Percentiles rank a stretch among this genome's conserved stretches.
Conservation (phyloP, 2,797 vertebrate genomes). For the Scomberomorus guttatus region DNA sequence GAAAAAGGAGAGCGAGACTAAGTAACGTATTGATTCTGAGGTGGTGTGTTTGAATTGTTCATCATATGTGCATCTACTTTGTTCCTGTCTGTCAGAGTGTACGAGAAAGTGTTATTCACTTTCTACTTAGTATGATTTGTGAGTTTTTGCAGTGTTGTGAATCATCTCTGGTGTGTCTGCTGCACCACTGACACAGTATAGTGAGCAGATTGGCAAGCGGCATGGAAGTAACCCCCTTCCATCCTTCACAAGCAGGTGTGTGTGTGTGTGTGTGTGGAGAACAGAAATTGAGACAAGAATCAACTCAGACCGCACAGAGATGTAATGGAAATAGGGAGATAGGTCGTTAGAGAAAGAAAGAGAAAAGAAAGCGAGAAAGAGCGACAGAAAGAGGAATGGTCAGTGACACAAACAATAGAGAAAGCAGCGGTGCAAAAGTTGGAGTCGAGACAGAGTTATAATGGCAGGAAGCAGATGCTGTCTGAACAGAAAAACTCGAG, state of each 20-base stretch:
- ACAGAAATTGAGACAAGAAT: constrained; percentile 25
- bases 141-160: constrained; percentile 32
- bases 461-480: constrained; percentile 60
- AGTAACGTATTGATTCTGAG: constrained; percentile 18
- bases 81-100: background rate
- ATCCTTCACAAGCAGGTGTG: constrained; percentile 37
- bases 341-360: constrained; percentile 41
- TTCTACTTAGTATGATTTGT: constrained; percentile 17
- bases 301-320: constrained; percentile 24
- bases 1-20: constrained; percentile 1
- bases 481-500: constrained; percentile 31
- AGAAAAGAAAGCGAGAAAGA: constrained; percentile 16
- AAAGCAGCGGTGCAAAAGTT: constrained; percentile 37
- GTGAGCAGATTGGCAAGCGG: constrained; percentile 63
- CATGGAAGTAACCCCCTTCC: constrained; percentile 52
- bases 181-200: constrained; percentile 18
- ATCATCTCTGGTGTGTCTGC: constrained; percentile 30
- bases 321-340: constrained; percentile 38
- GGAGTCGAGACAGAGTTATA: constrained; percentile 34
- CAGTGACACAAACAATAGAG: constrained; percentile 22
- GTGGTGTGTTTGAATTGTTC: constrained; percentile 15
- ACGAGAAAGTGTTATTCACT: background rate
- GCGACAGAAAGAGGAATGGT: constrained; percentile 1
- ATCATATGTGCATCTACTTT: background rate
- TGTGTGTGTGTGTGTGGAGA: constrained; percentile 21